These are phyloP conservation scores for Nemotelus nigrinus DNA, from an alignment of 2,888 invertebrate genomes.

Conservation along the genomic window DNA sequence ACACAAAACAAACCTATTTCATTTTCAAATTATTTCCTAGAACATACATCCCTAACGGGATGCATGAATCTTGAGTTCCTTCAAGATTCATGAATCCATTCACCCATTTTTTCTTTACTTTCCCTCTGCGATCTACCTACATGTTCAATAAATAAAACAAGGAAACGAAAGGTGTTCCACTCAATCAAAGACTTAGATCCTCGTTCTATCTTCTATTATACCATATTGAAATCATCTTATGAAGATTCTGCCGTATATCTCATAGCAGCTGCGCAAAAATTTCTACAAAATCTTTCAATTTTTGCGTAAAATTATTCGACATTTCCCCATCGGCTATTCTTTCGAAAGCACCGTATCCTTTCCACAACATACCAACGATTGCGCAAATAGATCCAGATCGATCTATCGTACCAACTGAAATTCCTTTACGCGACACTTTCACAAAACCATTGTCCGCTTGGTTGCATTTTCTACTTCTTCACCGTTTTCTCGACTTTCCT, in stretches of 20 bases:
- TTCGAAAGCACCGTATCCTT: not conserved
- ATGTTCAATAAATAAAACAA: too few species aligned
- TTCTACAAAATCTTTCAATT: not conserved
- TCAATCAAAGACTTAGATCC: not conserved
- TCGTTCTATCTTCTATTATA: not conserved
- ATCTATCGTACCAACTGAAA: constrained; percentile 6
- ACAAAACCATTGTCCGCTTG: constrained; percentile 33
- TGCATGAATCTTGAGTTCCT: too few species aligned
- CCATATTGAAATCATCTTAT: not conserved
- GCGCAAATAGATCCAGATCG: constrained; percentile 11
- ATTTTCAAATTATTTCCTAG: too few species aligned
- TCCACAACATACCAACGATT: not conserved
- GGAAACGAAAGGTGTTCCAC: not conserved
- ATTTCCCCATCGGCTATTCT: constrained; percentile 8
- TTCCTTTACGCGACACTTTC: constrained; percentile 30
- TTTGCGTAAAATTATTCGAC: constrained; percentile 22
- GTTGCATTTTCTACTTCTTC: constrained; percentile 9
- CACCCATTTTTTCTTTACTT: too few species aligned
- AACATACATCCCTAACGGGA: too few species aligned
- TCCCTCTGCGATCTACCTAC: too few species aligned
- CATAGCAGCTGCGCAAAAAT: constrained; percentile 22
- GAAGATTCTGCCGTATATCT: not conserved
- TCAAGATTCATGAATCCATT: too few species aligned
- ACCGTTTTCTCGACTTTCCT: not conserved
- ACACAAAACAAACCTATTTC: too few species aligned